These are phyloP conservation scores for Nymphalis c-album DNA, from an alignment of 2,888 invertebrate species.

Conservation along the genomic window DNA sequence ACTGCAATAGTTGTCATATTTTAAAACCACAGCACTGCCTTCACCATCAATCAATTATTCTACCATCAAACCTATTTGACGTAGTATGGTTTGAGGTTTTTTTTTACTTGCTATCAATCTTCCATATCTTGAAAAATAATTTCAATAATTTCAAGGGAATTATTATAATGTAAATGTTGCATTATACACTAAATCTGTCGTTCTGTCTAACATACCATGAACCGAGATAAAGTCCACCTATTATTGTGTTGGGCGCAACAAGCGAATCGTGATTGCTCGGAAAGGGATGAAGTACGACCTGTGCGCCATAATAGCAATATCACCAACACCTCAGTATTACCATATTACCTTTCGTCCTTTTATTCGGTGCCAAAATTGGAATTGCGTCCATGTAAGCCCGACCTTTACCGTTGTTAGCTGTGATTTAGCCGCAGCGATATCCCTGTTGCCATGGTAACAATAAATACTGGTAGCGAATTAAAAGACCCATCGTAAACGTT, in stretches of 20 bases:
- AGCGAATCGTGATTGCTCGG: constrained; percentile 39
- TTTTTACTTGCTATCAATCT: no score
- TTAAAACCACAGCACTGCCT: no score
- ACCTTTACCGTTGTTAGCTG: constrained; percentile 44
- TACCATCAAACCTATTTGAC: no score
- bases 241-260: constrained; percentile 33
- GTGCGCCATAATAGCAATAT: constrained; percentile 34
- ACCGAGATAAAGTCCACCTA: constrained; percentile 25
- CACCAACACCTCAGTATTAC: constrained; percentile 21
- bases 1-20: no score
- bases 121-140: no score
- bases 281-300: constrained; percentile 39
- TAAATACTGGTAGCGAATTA: constrained; percentile 58
- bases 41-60: no score
- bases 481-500: constrained; percentile 33
- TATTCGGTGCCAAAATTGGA: constrained; percentile 38
- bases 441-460: constrained; percentile 48
- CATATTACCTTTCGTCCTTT: constrained; percentile 28
- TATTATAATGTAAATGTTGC: not conserved
- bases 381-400: constrained; percentile 48
- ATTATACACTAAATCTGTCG: constrained; percentile 19
- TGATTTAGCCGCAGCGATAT: constrained; percentile 50
- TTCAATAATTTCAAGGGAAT: no score
- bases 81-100: no score
- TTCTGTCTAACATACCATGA: constrained; percentile 17